Evolutionary conservation across 2,888 invertebrate genomes (phyloP), one percentile per base, ranked within the genome.

Genomic region (Lottia scabra): DNA sequence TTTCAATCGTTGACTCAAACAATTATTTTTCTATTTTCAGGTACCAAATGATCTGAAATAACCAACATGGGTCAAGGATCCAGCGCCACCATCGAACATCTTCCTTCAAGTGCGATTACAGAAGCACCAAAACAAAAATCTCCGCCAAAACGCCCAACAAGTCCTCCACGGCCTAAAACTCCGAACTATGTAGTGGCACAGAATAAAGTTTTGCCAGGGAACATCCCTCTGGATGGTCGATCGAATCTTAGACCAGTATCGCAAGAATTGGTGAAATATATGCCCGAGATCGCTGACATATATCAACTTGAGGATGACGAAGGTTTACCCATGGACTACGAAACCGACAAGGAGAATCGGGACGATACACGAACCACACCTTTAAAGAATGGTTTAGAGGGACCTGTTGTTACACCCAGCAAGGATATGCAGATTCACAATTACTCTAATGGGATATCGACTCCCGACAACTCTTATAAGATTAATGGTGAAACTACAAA

Each of bases 181-280:
- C 84, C 84, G 3, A 83, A 79, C 67, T 85, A 85, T 72, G 75
- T 78, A 26, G 78, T 80, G 12, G 81, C 83, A 1, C 82, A 82
- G 65, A 85, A 85, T 70, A 75, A 74, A 23, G 85, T 85, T 23
- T 74, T 85, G 8, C 84, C 84, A 1, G 75, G 72, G 46, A 80
- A 80, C 13, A 56, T 80, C 23, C 78, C 80, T 13, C 45, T 67
- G 3, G 71, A 75, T 16, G 70, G 71, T 23, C 46, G 74, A 15
- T 74, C 68, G 26, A 75, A 80, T 56, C 72, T 85, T 8, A 71
- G 83, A 56, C 84, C 84, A n/a, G 83, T 85, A 1, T 85, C 85
- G 2, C 82, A 82, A 74, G 83, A 84, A 74, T 76, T 85, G 26
- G 77, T 79, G 16, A 83, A 83, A 68, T 77, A 77, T 67, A 81